Base-by-base conservation (phyloP, 2,888 invertebrate species). In the Eumacrocentrus americanus region DNA sequence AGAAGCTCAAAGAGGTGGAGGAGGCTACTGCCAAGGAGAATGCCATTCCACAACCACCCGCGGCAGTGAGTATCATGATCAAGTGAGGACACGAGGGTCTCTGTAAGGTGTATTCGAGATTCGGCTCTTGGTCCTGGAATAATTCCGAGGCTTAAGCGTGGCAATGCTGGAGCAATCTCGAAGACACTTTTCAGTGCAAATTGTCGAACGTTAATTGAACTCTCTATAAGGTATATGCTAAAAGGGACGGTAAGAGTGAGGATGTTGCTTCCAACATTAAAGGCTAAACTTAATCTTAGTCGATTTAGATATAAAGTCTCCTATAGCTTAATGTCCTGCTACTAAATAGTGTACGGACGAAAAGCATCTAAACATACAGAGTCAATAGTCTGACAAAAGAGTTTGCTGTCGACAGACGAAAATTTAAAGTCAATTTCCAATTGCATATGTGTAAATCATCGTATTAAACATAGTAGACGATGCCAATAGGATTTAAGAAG, bases 1-100 rank as follows among this genome's bases (percentile, higher is more conserved):
- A 94, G 72, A 91, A 89, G 78, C 86, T 85, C 72, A 89, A 89
- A 65, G 80, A 79, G 61, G 75, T 76, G 58, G 80, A 81, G 67
- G 80, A 80, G 54, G 78, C 78, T 50, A 76, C 79, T 42, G 67
- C 74, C 11, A 77, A 78, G 62, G 78, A 80, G 58, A 72, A 73
- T 62, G 57, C 65, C 34, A 46, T 78, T 60, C 62, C 74, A 63
- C 79, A 75, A 67, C 75, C 74, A 69, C 73, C 75, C 40, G 72
- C 77, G 63, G 71, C 76, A 70, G 80, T 80, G 72, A 80, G 80
- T 80, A 80, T 80, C 62, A 76, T 78, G 75, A 79, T 79, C 62
- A 77, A 78, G 72, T 79, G 75, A 78, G 74, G 75, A 70, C 75
- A 75, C 74, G 77, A 79, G 72, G 78, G 74, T 67, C 70, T 77